Conservation (phyloP, 92 coral and sea anemone species). For the Heliopora coerulea region DNA sequence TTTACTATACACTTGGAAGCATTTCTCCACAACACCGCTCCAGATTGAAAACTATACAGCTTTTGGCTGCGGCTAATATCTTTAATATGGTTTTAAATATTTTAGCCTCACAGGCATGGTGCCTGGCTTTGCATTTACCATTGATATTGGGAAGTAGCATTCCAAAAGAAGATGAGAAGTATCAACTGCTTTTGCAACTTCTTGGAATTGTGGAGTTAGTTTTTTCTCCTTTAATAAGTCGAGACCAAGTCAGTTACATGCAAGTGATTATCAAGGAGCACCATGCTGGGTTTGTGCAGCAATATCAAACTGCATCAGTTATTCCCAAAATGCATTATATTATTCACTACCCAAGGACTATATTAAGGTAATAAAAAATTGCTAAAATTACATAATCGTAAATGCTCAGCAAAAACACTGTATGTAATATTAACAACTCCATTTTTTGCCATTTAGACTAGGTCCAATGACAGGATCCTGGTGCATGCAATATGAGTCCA, state of each 20-base stretch:
- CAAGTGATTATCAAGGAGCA: conserved; percentile 56
- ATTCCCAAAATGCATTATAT: conserved; percentile 78
- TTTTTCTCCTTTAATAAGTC: conserved; percentile 50
- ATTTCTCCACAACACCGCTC: conserved; percentile 53
- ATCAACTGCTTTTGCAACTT: conserved; percentile 49
- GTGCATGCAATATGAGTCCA: conserved; percentile 63
- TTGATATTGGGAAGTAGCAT: conserved; percentile 54
- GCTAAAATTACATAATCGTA: too few relatives aligned
- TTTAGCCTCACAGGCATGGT: conserved; percentile 77
- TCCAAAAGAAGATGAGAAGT: conserved; percentile 62
- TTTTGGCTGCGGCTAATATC: conserved; percentile 40
- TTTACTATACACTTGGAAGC: conserved; percentile 56
- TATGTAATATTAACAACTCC: neutral
- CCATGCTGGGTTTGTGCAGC: conserved; percentile 38
- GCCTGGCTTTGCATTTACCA: conserved; percentile 57
- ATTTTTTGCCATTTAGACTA: conserved; percentile 27
- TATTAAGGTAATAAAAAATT: conserved; percentile 55
- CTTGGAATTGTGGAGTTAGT: conserved; percentile 53
- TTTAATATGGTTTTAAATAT: too few relatives aligned
- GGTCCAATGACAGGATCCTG: conserved; percentile 60
- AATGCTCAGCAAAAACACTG: too few relatives aligned
- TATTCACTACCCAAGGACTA: conserved; percentile 67
- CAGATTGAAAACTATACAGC: conserved; percentile 44
- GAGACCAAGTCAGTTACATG: conserved; percentile 56
- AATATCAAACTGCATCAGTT: conserved; percentile 57